Evolutionary conservation across 2,113 vertebrate genomes (phyloP), one percentile per base, ranked within the genome.

Genomic region (Oxyruncus cristatus): DNA sequence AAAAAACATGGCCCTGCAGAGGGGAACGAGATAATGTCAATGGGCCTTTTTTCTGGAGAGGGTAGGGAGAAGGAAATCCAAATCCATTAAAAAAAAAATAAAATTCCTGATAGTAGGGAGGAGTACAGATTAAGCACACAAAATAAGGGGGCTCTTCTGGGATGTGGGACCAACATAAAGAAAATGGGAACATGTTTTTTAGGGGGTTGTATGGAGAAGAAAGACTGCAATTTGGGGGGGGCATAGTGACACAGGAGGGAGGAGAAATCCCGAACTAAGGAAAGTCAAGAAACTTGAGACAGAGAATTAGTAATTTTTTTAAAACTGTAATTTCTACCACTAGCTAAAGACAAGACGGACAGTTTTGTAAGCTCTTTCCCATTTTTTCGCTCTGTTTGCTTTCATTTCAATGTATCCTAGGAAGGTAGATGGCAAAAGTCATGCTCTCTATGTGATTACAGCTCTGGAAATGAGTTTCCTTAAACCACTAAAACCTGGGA

Each of bases 401-500:
- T 88, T 88, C 22, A 61, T 72, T 85, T 82, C 35, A 28, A 1
- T 8, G 32, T 16, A 84, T 47, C 10, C 16, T 27, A 67, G 47
- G 79, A 88, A 58, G 27, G 58, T 37, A 91, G 32, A 65, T 73
- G 32, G 65, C 66, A 89, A 50, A 89, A 91, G 33, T 76, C 52
- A 82, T 24, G 52, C 56, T 68, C 82, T 79, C 56, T 78, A 14
- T 11, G 14, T n/a, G 70, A 82, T 91, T 91, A 87, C 24, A 89
- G n/a, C 47, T 95, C 86, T 91, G 70, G 79, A 93, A 95, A 63
- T 41, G 13, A 89, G 49, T 71, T 47, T 74, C 17, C 65, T 84
- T 87, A 78, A 95, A 91, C 39, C 32, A 49, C 39, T 49, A 67
- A 95, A 95, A 89, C 44, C 65, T 72, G 44, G 74, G 80, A 89